Percentiles rank a stretch among this genome's conserved stretches.
phyloP scores from a whole-genome alignment of 2,888 invertebrate species.

The Chymomyza caudatula region DNA sequence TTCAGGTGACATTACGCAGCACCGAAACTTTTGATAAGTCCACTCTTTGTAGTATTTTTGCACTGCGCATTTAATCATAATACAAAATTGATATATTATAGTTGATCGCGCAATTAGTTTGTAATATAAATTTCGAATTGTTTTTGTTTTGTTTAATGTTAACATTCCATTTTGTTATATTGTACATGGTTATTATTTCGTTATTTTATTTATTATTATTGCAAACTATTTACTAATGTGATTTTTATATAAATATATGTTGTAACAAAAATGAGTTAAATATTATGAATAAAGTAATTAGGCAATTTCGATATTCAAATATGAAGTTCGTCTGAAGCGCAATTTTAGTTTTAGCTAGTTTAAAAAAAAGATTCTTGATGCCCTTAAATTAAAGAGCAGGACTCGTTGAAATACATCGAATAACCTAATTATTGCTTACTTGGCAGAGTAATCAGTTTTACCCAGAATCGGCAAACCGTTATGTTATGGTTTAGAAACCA shows the following conservation, averaged over 20 bases:
- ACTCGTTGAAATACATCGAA: too few species aligned
- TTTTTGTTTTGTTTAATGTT: background rate
- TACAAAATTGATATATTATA: background rate
- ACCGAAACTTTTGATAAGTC: background rate
- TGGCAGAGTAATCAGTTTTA: too few species aligned
- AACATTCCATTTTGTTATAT: background rate
- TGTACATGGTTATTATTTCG: background rate
- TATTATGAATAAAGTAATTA: background rate
- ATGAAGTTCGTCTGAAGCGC: background rate
- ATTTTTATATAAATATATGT: constrained; percentile 27
- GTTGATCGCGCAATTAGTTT: background rate
- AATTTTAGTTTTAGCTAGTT: too few species aligned
- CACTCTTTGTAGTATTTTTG: background rate
- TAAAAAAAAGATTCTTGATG: too few species aligned
- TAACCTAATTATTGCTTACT: too few species aligned
- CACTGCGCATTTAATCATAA: background rate
- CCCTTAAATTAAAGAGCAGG: too few species aligned
- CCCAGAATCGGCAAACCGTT: too few species aligned
- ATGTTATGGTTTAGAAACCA: too few species aligned
- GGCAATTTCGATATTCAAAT: background rate
- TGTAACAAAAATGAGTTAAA: constrained; percentile 15
- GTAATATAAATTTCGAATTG: background rate
- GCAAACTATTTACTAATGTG: background rate
- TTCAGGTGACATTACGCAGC: background rate
- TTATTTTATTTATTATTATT: background rate